These are phyloP conservation scores for Mus spretus DNA, from an alignment of 2,797 vertebrate genomes.

Conservation along the genomic window DNA sequence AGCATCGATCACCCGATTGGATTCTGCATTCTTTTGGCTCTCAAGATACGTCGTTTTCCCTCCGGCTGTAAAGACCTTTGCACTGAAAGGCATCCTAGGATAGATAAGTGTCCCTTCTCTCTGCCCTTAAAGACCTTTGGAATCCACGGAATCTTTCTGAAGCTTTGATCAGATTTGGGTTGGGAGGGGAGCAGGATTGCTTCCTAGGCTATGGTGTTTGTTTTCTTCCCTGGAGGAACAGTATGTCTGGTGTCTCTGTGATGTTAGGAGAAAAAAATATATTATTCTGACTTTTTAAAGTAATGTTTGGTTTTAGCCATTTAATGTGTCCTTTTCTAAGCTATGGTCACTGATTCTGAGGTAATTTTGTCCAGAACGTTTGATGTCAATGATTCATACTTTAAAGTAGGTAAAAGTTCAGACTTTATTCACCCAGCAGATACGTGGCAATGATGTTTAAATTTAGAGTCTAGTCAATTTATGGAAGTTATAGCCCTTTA, in stretches of 20 bases:
- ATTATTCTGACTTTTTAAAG: constrained; percentile 20
- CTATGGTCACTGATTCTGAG: constrained; percentile 29
- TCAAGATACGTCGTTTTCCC: constrained; percentile 69
- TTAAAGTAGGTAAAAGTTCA: constrained; percentile 5
- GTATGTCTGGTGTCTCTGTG: neutral
- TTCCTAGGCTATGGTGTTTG: constrained; percentile 39
- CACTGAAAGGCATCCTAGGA: constrained; percentile 76
- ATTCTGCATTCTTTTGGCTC: constrained; percentile 54
- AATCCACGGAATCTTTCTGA: constrained; percentile 77
- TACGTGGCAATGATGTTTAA: neutral
- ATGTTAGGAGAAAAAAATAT: neutral
- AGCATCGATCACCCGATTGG: constrained; percentile 21
- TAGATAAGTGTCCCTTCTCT: constrained; percentile 76
- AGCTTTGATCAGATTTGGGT: constrained; percentile 75
- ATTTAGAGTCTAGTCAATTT: neutral
- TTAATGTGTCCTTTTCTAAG: neutral
- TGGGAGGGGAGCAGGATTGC: constrained; percentile 69
- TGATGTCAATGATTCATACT: neutral
- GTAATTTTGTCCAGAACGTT: constrained; percentile 41
- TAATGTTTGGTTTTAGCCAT: constrained; percentile 17
- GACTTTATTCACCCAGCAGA: constrained; percentile 21
- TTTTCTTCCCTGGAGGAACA: constrained; percentile 64
- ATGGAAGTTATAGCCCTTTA: neutral
- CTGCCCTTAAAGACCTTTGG: constrained; percentile 74
- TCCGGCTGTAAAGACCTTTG: constrained; percentile 77